Percentiles rank a stretch among this genome's conserved stretches.
Evolutionary conservation across 1,140 invertebrate species (phyloP).

Genomic region (Leucophenga varia): DNA sequence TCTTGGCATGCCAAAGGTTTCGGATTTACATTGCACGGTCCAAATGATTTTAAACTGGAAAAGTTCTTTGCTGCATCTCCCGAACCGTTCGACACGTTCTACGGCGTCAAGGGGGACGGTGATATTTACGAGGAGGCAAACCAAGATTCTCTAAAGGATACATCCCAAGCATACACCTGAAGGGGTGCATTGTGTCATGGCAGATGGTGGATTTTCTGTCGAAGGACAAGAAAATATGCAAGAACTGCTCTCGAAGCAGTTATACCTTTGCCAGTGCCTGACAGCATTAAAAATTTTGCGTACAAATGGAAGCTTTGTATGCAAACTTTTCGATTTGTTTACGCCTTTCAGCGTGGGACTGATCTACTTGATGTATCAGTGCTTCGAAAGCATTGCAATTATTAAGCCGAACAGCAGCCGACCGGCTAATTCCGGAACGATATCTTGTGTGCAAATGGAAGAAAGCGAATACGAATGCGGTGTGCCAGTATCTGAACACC

Average conservation of each 20-base stretch:
- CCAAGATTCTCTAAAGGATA: constrained; percentile 72
- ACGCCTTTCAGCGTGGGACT: constrained; percentile 90
- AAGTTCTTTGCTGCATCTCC: constrained; percentile 86
- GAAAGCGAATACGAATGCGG: constrained; percentile 59
- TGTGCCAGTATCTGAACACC: constrained; percentile 70
- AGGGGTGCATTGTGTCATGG: constrained; percentile 95
- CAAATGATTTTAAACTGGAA: constrained; percentile 87
- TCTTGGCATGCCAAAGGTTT: constrained; percentile 84
- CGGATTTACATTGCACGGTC: constrained; percentile 85
- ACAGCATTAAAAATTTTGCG: constrained; percentile 81
- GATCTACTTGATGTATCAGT: constrained; percentile 87
- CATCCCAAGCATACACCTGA: constrained; percentile 71
- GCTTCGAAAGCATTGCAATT: constrained; percentile 81
- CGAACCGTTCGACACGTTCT: constrained; percentile 89
- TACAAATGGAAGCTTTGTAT: constrained; percentile 85
- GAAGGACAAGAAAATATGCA: constrained; percentile 92
- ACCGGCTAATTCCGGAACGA: constrained; percentile 94
- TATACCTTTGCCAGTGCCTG: constrained; percentile 91
- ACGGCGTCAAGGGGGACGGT: constrained; percentile 81
- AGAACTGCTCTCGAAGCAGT: constrained; percentile 89
- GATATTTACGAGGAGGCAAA: constrained; percentile 86
- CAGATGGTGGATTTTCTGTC: constrained; percentile 95
- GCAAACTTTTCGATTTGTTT: constrained; percentile 94
- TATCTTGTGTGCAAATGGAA: constrained; percentile 88
- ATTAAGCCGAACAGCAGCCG: constrained; percentile 93